Percentiles rank a stretch among this genome's conserved stretches.
Conservation (phyloP, 1,140 invertebrate species). For the Hetaerina americana region DNA sequence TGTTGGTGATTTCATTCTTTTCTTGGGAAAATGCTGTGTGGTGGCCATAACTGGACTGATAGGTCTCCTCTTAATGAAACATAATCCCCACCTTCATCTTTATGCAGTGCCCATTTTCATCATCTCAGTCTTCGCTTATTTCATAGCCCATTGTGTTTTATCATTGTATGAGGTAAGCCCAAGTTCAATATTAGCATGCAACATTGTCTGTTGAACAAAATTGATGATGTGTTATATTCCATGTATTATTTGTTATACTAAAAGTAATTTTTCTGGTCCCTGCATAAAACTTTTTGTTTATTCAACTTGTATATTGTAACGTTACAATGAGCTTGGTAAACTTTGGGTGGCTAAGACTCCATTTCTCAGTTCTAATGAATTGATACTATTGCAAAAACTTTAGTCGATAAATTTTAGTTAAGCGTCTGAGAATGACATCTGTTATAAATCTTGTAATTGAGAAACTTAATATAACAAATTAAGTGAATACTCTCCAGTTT, state of each 20-base stretch:
- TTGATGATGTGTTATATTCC: neutral
- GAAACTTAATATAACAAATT: no score
- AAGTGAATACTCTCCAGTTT: no score
- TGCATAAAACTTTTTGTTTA: no score
- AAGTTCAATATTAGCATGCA: constrained; percentile 8
- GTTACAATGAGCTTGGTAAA: no score
- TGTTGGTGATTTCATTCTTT: constrained; percentile 87
- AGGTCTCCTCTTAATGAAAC: constrained; percentile 58
- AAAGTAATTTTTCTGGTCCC: neutral
- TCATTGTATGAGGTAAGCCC: constrained; percentile 78
- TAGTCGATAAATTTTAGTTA: no score
- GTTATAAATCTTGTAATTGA: no score
- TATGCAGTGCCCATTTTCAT: constrained; percentile 76
- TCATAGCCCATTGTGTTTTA: constrained; percentile 84
- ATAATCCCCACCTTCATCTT: constrained; percentile 56
- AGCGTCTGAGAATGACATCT: no score
- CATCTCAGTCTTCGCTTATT: constrained; percentile 79
- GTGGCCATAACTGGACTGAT: constrained; percentile 60
- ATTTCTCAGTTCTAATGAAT: no score
- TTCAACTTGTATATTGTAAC: no score
- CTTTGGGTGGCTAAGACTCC: no score
- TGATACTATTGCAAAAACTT: no score
- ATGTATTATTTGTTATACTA: neutral
- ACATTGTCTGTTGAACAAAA: no score
- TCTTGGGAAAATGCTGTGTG: constrained; percentile 82